These are phyloP conservation scores for Macrotrachela quadricornifera DNA, from an alignment of 1,140 invertebrate species.

Conservation along the genomic window DNA sequence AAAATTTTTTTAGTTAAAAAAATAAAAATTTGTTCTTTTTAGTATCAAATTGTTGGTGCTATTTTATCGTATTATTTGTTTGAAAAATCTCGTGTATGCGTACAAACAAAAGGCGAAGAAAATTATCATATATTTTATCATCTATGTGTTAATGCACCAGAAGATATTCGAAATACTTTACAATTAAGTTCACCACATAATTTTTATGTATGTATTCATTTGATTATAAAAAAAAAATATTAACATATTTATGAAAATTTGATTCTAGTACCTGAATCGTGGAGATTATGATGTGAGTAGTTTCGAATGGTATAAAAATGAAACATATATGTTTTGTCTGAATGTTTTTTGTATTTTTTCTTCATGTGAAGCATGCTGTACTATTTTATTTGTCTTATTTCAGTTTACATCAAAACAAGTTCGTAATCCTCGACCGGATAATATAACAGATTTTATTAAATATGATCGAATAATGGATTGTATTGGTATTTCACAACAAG, in stretches of 20 bases:
- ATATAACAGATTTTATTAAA: slow-evolving; percentile 59
- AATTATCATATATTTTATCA: slow-evolving; percentile 94
- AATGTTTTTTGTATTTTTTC: too few relatives aligned
- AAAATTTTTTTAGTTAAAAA: not conserved
- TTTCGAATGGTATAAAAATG: slow-evolving; percentile 58
- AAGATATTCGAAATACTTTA: slow-evolving; percentile 49
- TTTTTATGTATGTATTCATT: slow-evolving; percentile 49
- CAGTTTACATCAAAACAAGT: slow-evolving; percentile 24
- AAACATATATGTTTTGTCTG: slow-evolving; percentile 9
- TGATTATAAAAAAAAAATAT: too few relatives aligned
- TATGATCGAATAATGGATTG: slow-evolving; percentile 53
- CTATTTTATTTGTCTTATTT: too few relatives aligned
- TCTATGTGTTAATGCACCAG: slow-evolving; percentile 65
- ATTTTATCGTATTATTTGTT: slow-evolving; percentile 82
- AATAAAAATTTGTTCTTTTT: not conserved
- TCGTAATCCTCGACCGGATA: slow-evolving; percentile 67
- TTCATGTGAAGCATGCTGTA: too few relatives aligned
- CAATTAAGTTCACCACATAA: slow-evolving; percentile 62
- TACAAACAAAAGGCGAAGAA: slow-evolving; percentile 60
- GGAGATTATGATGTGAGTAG: too few relatives aligned
- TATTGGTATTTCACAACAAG: slow-evolving; percentile 48
- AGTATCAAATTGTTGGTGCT: slow-evolving; percentile 63
- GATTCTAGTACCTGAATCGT: slow-evolving; percentile 52
- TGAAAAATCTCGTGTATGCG: slow-evolving; percentile 71
- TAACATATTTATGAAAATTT: not conserved